phyloP scores from a whole-genome alignment of 2,797 vertebrate species.

The Corythornis leucogaster region DNA sequence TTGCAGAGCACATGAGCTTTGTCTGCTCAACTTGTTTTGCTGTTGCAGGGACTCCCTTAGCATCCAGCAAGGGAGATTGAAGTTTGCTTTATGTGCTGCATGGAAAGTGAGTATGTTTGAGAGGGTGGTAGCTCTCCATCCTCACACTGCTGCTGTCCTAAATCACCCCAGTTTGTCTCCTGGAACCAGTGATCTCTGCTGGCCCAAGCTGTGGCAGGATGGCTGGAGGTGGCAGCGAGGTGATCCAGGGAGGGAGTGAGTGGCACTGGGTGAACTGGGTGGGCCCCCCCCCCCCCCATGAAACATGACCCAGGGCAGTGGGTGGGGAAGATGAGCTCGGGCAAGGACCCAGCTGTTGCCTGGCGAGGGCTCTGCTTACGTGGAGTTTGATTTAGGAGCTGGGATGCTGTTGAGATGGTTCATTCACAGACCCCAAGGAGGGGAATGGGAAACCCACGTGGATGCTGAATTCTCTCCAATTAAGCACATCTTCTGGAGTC shows the following conservation, averaged over 20 bases:
- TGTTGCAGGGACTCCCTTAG: neutral
- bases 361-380: neutral
- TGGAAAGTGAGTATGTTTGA: neutral
- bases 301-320: neutral
- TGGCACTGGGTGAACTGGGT: neutral
- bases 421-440: neutral
- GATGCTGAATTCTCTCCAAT: neutral
- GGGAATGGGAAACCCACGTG: neutral
- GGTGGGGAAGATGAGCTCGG: neutral
- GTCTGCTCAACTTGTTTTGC: neutral
- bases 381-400: neutral
- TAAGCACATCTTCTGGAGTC: neutral
- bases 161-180: fast-evolving
- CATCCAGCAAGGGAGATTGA: fast-evolving
- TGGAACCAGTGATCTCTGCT: neutral
- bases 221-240: neutral
- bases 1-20: neutral
- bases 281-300: neutral
- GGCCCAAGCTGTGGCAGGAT: no score
- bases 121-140: neutral
- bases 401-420: neutral
- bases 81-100: fast-evolving
- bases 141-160: neutral
- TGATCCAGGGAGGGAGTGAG: neutral
- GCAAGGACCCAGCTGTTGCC: neutral